Evolutionary conservation across 2,113 vertebrate genomes (phyloP).

Genomic region (Phycodurus eques): DNA sequence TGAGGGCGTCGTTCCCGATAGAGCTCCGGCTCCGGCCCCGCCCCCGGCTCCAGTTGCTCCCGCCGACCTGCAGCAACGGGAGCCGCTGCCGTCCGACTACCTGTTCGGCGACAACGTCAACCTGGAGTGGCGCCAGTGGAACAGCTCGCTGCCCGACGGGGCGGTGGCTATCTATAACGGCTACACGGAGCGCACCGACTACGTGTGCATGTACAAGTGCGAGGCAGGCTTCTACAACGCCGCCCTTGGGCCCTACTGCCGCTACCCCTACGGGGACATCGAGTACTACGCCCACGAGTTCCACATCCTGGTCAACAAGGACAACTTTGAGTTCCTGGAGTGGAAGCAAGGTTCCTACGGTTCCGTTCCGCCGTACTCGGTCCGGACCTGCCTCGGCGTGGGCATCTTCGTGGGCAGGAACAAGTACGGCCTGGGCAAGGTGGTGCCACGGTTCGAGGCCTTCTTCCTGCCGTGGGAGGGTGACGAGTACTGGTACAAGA

Average conservation of each 20-base stretch:
- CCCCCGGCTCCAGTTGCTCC: constrained; percentile 36
- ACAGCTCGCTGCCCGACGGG: constrained; percentile 58
- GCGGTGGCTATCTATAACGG: constrained; percentile 72
- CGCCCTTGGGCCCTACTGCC: constrained; percentile 67
- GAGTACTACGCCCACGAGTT: constrained; percentile 67
- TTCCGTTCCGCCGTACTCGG: constrained; percentile 59
- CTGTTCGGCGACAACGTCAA: constrained; percentile 68
- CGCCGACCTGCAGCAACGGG: constrained; percentile 37
- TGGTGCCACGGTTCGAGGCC: constrained; percentile 65
- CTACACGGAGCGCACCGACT: constrained; percentile 69
- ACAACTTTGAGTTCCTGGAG: constrained; percentile 76
- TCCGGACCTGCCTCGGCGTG: constrained; percentile 56
- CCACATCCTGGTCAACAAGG: constrained; percentile 67
- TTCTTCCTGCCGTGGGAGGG: constrained; percentile 77
- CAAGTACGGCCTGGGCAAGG: constrained; percentile 76
- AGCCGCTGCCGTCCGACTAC: constrained; percentile 26
- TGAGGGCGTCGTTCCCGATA: constrained; percentile 50
- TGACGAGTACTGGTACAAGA: constrained; percentile 76
- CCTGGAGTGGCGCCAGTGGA: constrained; percentile 69
- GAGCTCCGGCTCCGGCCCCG: neutral
- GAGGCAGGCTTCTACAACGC: constrained; percentile 73
- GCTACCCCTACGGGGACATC: constrained; percentile 66
- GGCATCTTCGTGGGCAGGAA: constrained; percentile 72
- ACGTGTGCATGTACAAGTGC: constrained; percentile 69
- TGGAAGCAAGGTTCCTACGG: constrained; percentile 71